A percentile compares a stretch with the other conserved stretches of the same genome.
phyloP scores from a whole-genome alignment of 2,888 invertebrate species.

The Ceraclea dissimilis region DNA sequence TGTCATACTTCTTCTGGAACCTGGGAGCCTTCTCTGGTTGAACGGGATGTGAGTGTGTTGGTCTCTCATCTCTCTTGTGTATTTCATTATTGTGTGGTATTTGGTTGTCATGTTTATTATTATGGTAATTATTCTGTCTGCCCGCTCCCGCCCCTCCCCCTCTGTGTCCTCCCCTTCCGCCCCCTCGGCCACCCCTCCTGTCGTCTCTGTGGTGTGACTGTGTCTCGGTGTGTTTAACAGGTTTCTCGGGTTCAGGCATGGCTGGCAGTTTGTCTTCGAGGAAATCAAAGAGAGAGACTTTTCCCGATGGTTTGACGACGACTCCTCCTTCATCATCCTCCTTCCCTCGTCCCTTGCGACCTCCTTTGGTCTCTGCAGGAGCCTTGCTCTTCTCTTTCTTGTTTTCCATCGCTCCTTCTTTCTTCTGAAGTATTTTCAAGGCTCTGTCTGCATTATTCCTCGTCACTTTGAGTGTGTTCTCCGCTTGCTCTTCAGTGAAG shows the following conservation, averaged over 20 bases:
- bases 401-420: conserved; percentile 44
- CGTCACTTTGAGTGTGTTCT: conserved; percentile 60
- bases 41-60: conserved; percentile 27
- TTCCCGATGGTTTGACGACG: conserved; percentile 66
- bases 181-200: conserved; percentile 30
- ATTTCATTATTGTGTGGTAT: neutral
- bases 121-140: conserved; percentile 24
- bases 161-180: conserved; percentile 15
- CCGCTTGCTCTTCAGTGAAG: conserved; percentile 69
- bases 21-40: conserved; percentile 52
- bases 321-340: conserved; percentile 44
- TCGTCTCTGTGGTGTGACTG: conserved; percentile 25
- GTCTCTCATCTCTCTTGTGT: conserved; percentile 25
- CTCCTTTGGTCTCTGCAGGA: conserved; percentile 34
- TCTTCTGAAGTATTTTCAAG: conserved; percentile 57
- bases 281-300: conserved; percentile 75
- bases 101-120: conserved; percentile 25
- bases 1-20: conserved; percentile 51
- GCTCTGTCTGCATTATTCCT: conserved; percentile 69
- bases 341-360: conserved; percentile 45
- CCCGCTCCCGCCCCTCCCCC: conserved; percentile 7
- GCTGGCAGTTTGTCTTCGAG: conserved; percentile 70
- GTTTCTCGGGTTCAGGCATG: conserved; percentile 42
- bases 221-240: conserved; percentile 24
- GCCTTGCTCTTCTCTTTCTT: conserved; percentile 43